Evolutionary conservation across 2,888 invertebrate genomes (phyloP), one percentile per base, ranked within the genome.

Genomic region (Drosophila parthenogenetica): DNA sequence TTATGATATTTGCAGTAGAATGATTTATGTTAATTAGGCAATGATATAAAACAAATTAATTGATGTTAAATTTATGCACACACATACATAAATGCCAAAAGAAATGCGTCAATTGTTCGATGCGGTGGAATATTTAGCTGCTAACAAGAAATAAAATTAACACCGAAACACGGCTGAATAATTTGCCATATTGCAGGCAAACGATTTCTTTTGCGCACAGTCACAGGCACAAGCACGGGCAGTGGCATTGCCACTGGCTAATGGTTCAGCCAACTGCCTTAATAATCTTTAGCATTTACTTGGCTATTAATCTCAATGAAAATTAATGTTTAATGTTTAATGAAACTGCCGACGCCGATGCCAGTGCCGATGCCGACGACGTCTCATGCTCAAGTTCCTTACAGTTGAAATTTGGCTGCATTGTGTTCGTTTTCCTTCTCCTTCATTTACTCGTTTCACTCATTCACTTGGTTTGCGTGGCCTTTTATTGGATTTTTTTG

Each of bases 301-400:
- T 74, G 66, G 74, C 85, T 88, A 90, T 90, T 90, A 84, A 90
- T 87, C 82, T 89, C 80, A 89, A 87, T 87, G 85, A 81, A 83
- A 81, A 78, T 84, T 77, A 90, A 87, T 87, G 90, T 70, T 72
- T 68, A 74, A 79, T 82, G 75, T 73, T 79, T 75, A 76, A 76
- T 79, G 70, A 74, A 80, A 83, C 66, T 75, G 70, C 69, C 48
- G 55, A 25, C 59, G 60, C 29, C 53, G 39, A 22, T 14, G n/a
- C 19, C 19, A 5, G 5, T 7, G 22, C 13, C 19, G n/a, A 11
- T 4, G 45, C 19, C 22, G 7, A 10, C 19, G 8, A 1, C 5
- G 2, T n/a, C 19, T 25, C 25, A 29, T 45, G 45, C 45, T 22
- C 25, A 45, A 16, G 16, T 39, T 35, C 8, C 10, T 48, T 51